Evolutionary conservation across 2,113 vertebrate genomes (phyloP).

Genomic region (Condylura cristata): DNA sequence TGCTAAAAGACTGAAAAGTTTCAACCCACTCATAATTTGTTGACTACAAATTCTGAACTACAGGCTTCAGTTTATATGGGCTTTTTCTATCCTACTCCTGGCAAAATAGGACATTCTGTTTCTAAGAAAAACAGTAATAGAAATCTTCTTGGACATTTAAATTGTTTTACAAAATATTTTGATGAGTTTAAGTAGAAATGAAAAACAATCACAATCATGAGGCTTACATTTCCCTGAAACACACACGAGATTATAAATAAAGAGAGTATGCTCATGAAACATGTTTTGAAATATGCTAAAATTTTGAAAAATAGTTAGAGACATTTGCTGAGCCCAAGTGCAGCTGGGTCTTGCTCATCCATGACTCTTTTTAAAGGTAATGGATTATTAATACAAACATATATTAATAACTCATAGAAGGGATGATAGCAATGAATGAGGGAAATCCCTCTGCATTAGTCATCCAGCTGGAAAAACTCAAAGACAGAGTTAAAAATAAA

Average conservation of each 20-base stretch:
- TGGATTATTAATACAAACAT: constrained; percentile 71
- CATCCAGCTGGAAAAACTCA: constrained; percentile 68
- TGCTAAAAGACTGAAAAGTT: constrained; percentile 19
- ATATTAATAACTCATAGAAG: constrained; percentile 68
- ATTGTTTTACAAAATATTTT: constrained; percentile 71
- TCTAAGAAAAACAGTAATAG: constrained; percentile 73
- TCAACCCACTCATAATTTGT: constrained; percentile 10
- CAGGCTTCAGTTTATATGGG: not conserved
- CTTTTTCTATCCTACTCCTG: constrained; percentile 7
- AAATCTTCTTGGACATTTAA: constrained; percentile 68
- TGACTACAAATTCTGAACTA: constrained; percentile 48
- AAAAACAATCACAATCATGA: constrained; percentile 74
- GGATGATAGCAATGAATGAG: constrained; percentile 43
- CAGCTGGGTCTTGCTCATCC: constrained; percentile 74
- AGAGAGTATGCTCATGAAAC: constrained; percentile 61
- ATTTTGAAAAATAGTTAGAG: constrained; percentile 62
- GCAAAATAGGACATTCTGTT: constrained; percentile 59
- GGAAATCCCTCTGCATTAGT: constrained; percentile 63
- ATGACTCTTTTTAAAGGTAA: constrained; percentile 66
- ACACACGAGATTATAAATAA: constrained; percentile 73
- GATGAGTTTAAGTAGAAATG: constrained; percentile 77
- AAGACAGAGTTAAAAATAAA: constrained; percentile 41
- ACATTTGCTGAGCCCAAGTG: constrained; percentile 52
- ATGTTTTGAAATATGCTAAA: constrained; percentile 61
- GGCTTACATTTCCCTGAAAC: constrained; percentile 76